A percentile compares a stretch with the other conserved stretches of the same genome.
Evolutionary conservation across 2,888 invertebrate species (phyloP).

Genomic region (Zygaena filipendulae): DNA sequence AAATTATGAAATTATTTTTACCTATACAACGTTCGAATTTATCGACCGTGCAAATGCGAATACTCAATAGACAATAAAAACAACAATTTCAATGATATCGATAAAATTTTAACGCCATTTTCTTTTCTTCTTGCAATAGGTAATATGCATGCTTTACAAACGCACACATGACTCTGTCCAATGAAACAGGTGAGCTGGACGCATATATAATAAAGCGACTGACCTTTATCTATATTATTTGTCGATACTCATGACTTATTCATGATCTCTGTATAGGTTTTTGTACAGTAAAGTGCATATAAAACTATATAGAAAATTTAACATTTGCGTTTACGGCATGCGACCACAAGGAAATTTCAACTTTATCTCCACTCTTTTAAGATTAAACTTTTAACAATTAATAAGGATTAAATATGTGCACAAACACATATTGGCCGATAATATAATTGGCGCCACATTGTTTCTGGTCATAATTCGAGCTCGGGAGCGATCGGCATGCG

Average conservation of each 20-base stretch:
- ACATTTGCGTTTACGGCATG: conserved; percentile 10
- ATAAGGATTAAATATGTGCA: neutral
- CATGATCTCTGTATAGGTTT: conserved; percentile 41
- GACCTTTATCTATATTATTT: conserved; percentile 60
- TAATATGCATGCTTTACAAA: neutral
- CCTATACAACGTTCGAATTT: neutral
- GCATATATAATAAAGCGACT: conserved; percentile 49
- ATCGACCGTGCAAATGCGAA: neutral
- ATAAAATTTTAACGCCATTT: too few relatives aligned
- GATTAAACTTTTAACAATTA: neutral
- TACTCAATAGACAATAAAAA: too few relatives aligned
- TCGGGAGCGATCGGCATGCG: conserved; percentile 43
- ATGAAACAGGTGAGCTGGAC: conserved; percentile 41
- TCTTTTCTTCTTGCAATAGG: too few relatives aligned
- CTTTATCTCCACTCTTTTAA: conserved; percentile 15
- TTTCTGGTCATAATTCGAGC: conserved; percentile 32
- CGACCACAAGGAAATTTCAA: conserved; percentile 13
- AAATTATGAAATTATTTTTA: neutral
- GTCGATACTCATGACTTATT: conserved; percentile 57
- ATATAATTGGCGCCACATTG: conserved; percentile 44
- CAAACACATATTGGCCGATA: conserved; percentile 27
- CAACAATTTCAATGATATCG: neutral
- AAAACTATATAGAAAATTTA: conserved; percentile 24
- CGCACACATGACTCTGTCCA: conserved; percentile 17
- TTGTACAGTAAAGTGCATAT: conserved; percentile 45